Evolutionary conservation across 1,140 invertebrate species (phyloP), one percentile per base, ranked within the genome.

Genomic region (Apis cerana): DNA sequence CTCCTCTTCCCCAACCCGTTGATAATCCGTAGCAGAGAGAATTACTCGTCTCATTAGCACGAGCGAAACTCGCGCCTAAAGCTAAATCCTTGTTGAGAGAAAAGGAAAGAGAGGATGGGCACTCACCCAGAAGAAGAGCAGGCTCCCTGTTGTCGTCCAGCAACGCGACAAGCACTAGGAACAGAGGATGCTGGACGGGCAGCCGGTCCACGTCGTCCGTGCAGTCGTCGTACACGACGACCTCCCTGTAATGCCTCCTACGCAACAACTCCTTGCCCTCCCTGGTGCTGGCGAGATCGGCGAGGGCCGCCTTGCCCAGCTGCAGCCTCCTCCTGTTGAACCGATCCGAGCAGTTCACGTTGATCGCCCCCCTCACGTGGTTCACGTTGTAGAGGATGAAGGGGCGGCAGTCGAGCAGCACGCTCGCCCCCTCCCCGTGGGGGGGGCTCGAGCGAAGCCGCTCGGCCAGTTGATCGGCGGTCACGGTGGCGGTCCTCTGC

Each of bases 281-380:
- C 69, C 95, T 91, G 50, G 95, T 95, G 17, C 95, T 95, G 1
- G 96, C 96, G 78, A 97, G 90, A 90, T 97, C 97, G 27, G 96
- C 95, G 15, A 97, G 92, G 3, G 94, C 95, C 2, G 96, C 96
- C 87, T 96, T 96, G 4, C 97, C 96, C 85, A 95, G 95, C 89
- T 96, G 96, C 76, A 97, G 93, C 33, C 97, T 92, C 84, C 96
- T 94, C 61, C 96, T 94, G 89, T 96, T 97, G 91, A 97, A 96
- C 58, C 97, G 93, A 91, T 97, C 97, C 4, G 96, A 95, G 90
- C 97, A 97, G 91, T 97, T 97, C 33, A 97, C 95, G 92, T 97
- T 97, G 78, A 97, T 95, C 23, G 97, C 96, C 21, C 96, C 96
- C 48, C 94, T 93, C 59, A 97, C 95, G 91, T 97, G 97, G 85